Percentiles rank a stretch among this genome's conserved stretches.
Conservation (phyloP, 2,113 vertebrate species). For the Gymnorhina tibicen region DNA sequence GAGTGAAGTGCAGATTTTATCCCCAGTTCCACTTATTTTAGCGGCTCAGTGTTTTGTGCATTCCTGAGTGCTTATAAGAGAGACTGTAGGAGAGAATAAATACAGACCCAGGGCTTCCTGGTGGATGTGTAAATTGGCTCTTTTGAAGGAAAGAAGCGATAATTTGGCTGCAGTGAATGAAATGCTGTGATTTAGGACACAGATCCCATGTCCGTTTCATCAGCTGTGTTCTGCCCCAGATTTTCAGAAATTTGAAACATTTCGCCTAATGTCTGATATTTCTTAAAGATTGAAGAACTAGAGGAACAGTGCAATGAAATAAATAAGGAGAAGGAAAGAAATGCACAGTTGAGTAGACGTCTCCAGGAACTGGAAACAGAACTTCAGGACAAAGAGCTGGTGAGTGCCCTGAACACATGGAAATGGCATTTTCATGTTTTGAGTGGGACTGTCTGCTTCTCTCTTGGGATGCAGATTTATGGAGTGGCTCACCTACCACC, state of each 20-base stretch:
- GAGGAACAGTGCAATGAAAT: slow-evolving; percentile 88
- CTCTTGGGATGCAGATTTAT: neutral
- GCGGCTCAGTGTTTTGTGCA: neutral
- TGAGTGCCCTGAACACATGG: slow-evolving; percentile 55
- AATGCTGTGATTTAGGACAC: neutral
- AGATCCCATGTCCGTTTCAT: neutral
- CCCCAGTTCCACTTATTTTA: neutral
- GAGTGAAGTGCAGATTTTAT: neutral
- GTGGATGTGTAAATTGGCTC: neutral
- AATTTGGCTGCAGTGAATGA: neutral
- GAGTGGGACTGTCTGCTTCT: neutral
- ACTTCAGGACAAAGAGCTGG: slow-evolving; percentile 89
- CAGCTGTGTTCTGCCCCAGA: neutral
- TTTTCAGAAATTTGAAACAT: neutral
- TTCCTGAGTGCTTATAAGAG: neutral
- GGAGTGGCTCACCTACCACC: neutral
- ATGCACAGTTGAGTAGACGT: slow-evolving; percentile 77
- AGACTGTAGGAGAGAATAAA: neutral
- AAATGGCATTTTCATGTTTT: neutral
- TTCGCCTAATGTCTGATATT: neutral
- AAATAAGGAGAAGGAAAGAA: slow-evolving; percentile 86
- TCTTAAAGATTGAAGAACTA: slow-evolving; percentile 84
- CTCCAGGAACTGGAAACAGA: slow-evolving; percentile 88
- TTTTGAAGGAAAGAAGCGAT: neutral
- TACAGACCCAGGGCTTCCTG: neutral